These are phyloP conservation scores for Zootermopsis nevadensis DNA, from an alignment of 2,888 invertebrate species.

Conservation along the genomic window DNA sequence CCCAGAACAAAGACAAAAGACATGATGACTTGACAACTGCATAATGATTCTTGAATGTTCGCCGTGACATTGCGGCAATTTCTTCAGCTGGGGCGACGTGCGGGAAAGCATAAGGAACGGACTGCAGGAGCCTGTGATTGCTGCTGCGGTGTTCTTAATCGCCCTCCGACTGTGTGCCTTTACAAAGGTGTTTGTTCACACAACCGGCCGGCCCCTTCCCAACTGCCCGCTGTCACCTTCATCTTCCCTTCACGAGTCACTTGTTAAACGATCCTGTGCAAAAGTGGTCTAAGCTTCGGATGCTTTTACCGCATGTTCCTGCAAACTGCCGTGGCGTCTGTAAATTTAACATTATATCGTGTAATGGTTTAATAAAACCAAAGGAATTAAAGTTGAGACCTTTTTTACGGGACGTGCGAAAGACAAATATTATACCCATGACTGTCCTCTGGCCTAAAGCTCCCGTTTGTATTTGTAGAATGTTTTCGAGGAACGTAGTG, in stretches of 20 bases:
- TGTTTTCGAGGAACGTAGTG: no score
- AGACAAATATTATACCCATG: no score
- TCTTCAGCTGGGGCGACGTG: background rate
- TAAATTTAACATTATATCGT: no score
- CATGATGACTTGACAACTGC: background rate
- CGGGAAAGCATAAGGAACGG: background rate
- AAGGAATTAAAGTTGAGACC: no score
- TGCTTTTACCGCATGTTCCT: background rate
- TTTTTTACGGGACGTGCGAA: no score
- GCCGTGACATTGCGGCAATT: constrained; percentile 11
- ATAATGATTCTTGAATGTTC: background rate
- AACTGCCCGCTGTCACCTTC: background rate
- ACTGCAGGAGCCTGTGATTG: background rate
- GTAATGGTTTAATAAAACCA: no score
- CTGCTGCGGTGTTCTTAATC: background rate
- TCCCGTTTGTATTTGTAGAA: no score
- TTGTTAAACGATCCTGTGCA: background rate
- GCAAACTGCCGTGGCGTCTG: no score
- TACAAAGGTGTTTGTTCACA: background rate
- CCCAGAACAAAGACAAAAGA: background rate
- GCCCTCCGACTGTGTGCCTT: background rate
- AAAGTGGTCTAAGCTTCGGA: background rate
- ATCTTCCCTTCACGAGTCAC: constrained; percentile 35
- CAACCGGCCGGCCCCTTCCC: background rate
- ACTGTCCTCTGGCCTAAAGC: no score